Base-by-base conservation (phyloP, 2,888 invertebrate genomes). In the Caenorhabditis plicata region DNA sequence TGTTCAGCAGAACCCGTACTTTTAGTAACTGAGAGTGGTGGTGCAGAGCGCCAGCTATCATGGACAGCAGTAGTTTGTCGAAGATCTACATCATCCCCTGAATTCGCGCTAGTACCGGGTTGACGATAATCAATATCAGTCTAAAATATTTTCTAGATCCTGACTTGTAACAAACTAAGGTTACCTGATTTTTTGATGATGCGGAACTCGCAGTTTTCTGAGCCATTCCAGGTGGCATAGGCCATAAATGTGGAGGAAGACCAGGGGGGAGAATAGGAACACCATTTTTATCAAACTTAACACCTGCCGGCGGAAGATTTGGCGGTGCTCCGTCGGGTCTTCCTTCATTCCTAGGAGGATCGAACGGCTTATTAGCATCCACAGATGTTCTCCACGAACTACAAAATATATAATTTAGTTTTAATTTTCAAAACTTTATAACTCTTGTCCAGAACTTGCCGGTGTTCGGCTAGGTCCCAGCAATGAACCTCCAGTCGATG, bases 401-500 rank as follows among this genome's bases (percentile, higher is more conserved):
- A n/a, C n/a, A n/a, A n/a, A n/a, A n/a, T n/a, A n/a, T n/a, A n/a
- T n/a, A n/a, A n/a, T n/a, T n/a, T n/a, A n/a, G n/a, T n/a, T n/a
- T n/a, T n/a, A n/a, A n/a, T n/a, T n/a, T n/a, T n/a, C n/a, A n/a
- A n/a, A n/a, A n/a, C n/a, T n/a, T n/a, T n/a, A n/a, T n/a, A n/a
- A n/a, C n/a, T n/a, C n/a, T n/a, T n/a, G n/a, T n/a, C n/a, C n/a
- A n/a, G n/a, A n/a, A n/a, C n/a, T n/a, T n/a, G n/a, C n/a, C n/a
- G n/a, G n/a, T 2, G 55, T 54, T 33, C 49, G 61, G 27, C 54
- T 51, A 0, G 54, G 61, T 4, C 54, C 61, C 1, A 61, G 33
- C 15, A 61, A 25, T 2, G 54, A 54, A 13, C 50, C 52, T 26
- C 56, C 55, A 4, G 53, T 56, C 3, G 62, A 49, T 8, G 62